Evolutionary conservation across 1,140 invertebrate species (phyloP), one percentile per base, ranked within the genome.

Genomic region (Ceratina australensis): DNA sequence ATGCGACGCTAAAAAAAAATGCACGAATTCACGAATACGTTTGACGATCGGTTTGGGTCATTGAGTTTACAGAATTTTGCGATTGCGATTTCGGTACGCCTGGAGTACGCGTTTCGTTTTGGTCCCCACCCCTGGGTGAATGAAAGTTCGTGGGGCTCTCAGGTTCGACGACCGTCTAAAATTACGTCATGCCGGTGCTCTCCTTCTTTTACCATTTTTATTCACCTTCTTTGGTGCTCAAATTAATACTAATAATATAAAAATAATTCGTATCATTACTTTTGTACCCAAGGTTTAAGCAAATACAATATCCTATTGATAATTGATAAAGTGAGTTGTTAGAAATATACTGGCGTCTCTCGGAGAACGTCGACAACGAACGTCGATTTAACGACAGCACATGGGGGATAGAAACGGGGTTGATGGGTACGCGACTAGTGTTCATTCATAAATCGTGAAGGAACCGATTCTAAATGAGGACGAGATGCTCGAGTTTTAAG

Each of bases 151-250:
- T 28, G 73, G 63, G 42, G 74, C 74, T 78, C 82, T 81, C 57
- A 64, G 74, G 87, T 88, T 89, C 84, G 82, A 86, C 80, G 87
- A 88, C 87, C 87, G 69, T 69, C 26, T 69, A 24, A 49, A 79
- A 87, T 88, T 88, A 76, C 83, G 80, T 87, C 86, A 89, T 75
- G 67, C n/a, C 77, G 72, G 72, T 26, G 69, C 64, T 66, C 50
- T 18, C 10, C 20, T 12, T 8, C 33, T 59, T 26, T 33, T 47
- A 24, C n/a, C 24, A n/a, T 33, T 72, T 72, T 60, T 52, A 22
- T 28, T 8, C 16, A 1, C 33, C 15, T 42, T 10, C 49, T 22
- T 54, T n/a, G n/a, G n/a, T n/a, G n/a, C n/a, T n/a, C n/a, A n/a
- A n/a, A n/a, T n/a, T n/a, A n/a, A n/a, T n/a, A n/a, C n/a, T n/a